Evolutionary conservation across 1,140 invertebrate genomes (phyloP).

Genomic region (Dendrolimus punctatus): DNA sequence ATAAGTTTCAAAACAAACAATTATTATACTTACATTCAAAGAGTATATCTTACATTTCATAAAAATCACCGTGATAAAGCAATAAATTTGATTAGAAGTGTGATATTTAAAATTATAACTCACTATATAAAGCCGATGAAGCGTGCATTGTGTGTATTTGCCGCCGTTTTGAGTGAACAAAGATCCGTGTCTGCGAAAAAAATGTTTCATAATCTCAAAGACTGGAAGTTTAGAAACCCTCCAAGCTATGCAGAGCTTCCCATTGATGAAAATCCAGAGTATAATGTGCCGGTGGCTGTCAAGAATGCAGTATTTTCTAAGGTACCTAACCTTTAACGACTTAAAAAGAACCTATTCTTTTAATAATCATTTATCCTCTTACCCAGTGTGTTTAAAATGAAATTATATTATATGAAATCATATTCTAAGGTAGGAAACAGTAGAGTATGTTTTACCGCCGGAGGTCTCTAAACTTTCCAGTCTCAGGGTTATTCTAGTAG

Average conservation of each 20-base stretch:
- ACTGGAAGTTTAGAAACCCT: conserved; percentile 46
- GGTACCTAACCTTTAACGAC: no score
- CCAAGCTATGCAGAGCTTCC: conserved; percentile 46
- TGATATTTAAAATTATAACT: no score
- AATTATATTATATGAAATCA: not conserved
- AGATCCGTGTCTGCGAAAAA: conserved; percentile 21
- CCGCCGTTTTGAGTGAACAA: conserved; percentile 24
- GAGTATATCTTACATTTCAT: no score
- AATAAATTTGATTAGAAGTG: no score
- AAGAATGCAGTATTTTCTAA: conserved; percentile 60
- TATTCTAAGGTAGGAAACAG: no score
- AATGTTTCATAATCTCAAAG: conserved; percentile 40
- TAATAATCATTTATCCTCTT: conserved; percentile 1
- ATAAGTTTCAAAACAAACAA: no score
- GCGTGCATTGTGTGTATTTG: conserved; percentile 32
- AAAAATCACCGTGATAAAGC: no score
- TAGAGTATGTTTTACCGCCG: no score
- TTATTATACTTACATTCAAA: no score
- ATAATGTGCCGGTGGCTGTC: conserved; percentile 50
- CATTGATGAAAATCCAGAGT: conserved; percentile 48
- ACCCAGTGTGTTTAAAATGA: not conserved
- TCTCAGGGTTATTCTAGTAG: no score
- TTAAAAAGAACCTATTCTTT: no score
- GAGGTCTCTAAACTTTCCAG: no score
- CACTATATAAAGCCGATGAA: conserved; percentile 33